Evolutionary conservation across 2,888 invertebrate species (phyloP), one percentile per base, ranked within the genome.

Genomic region (Epinotia demarniana): DNA sequence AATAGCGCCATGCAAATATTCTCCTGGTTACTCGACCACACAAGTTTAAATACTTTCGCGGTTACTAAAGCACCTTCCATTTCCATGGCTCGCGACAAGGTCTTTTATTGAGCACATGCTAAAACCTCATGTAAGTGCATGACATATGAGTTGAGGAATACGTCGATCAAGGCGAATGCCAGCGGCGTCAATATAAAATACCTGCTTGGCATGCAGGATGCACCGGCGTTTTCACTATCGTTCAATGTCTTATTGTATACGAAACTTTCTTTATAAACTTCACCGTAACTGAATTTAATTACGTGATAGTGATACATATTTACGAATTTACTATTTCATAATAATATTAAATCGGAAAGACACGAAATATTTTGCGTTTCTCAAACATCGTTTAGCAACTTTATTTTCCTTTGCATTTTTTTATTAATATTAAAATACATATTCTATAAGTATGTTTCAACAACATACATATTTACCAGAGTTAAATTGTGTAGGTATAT

Each of bases 141-240:
- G 64, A 64, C 63, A 67, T 27, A 27, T n/a, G 66, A 19, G 55
- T 62, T 62, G 57, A 57, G 60, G 67, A 66, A 69, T 60, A 64
- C 61, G 43, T 27, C 77, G 67, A 77, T 79, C 81, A 81, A 80
- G 75, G 79, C 77, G 79, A 80, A 78, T 80, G 70, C 55, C 67
- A 73, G 49, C 16, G 62, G 71, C 73, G 69, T 74, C 80, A 84
- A 79, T 81, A 84, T 82, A 80, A 85, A 84, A 83, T 82, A 80
- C 77, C 81, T 82, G 80, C 80, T 92, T 90, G 81, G 78, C 89
- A 93, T 93, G 87, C 93, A 81, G 67, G 72, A 74, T 77, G 75
- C 85, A 83, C 78, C 57, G 75, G 78, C 80, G 86, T 89, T 93
- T 93, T 93, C 93, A 93, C 93, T 93, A 91, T 93, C 93, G 86